phyloP scores from a whole-genome alignment of 2,113 vertebrate species.

The Centropristis striata region DNA sequence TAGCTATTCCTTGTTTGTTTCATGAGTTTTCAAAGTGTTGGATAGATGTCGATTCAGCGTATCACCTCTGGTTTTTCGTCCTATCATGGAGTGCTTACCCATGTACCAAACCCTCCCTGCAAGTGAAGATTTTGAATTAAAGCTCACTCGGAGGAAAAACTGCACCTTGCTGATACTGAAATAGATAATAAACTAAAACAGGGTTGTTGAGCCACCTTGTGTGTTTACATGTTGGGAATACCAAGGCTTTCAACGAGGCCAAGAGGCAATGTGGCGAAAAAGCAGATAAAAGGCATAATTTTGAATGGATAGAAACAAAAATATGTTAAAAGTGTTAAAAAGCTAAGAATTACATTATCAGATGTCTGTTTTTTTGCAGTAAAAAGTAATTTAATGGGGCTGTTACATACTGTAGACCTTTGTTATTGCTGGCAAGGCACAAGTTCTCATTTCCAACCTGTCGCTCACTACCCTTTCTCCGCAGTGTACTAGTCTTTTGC shows the following conservation, averaged over 20 bases:
- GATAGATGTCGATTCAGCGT: no score
- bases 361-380: not conserved
- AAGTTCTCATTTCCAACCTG: not conserved
- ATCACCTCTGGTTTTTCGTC: no score
- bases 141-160: not conserved
- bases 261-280: no score
- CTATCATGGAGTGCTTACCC: no score
- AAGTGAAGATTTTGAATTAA: no score
- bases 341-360: not conserved
- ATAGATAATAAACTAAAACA: not conserved
- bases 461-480: no score
- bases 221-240: not conserved
- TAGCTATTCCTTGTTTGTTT: no score
- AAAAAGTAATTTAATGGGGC: not conserved
- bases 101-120: no score
- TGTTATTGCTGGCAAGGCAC: not conserved
- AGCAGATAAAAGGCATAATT: not conserved
- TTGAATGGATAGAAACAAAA: not conserved
- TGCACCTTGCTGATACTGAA: not conserved
- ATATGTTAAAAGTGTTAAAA: not conserved
- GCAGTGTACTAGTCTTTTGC: no score
- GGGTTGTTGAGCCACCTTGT: no score
- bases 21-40: no score
- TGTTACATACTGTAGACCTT: not conserved
- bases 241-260: not conserved